Evolutionary conservation across 2,888 invertebrate species (phyloP).

Genomic region (Teinopalpus imperialis): DNA sequence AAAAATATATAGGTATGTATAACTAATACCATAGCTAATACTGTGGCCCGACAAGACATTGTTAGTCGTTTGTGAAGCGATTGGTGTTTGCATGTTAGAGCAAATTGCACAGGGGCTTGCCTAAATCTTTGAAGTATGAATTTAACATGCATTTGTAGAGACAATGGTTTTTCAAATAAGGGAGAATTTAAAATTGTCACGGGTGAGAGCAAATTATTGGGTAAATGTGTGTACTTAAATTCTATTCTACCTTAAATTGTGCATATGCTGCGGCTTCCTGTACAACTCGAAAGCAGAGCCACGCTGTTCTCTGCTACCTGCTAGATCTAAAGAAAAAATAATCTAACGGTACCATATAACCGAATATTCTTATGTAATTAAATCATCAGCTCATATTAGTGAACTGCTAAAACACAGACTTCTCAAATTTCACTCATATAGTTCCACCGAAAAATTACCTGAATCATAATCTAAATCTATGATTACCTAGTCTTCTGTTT

Average conservation of each 20-base stretch:
- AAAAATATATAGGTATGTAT: conserved; percentile 61
- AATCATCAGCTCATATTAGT: no score
- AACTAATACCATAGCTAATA: conserved; percentile 74
- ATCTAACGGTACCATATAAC: no score
- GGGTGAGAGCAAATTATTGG: background rate
- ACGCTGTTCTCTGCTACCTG: conserved; percentile 93
- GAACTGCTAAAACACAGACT: no score
- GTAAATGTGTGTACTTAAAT: conserved; percentile 7
- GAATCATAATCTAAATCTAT: no score
- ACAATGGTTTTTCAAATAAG: conserved; percentile 3
- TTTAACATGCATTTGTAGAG: conserved; percentile 53
- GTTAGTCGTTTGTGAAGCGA: conserved; percentile 82
- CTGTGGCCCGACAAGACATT: conserved; percentile 74
- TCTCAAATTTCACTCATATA: no score
- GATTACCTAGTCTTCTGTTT: no score
- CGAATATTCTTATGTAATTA: no score
- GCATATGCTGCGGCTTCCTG: conserved; percentile 93
- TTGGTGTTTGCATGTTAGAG: conserved; percentile 83
- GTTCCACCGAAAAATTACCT: no score
- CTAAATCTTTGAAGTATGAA: conserved; percentile 30
- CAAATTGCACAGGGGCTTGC: conserved; percentile 74
- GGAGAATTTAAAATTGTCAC: conserved; percentile 16
- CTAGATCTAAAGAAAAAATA: conserved; percentile 78
- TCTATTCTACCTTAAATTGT: conserved; percentile 87
- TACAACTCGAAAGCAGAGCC: conserved; percentile 98